Base-by-base conservation (phyloP, 2,888 invertebrate genomes). In the Lasioglossum lativentre region DNA sequence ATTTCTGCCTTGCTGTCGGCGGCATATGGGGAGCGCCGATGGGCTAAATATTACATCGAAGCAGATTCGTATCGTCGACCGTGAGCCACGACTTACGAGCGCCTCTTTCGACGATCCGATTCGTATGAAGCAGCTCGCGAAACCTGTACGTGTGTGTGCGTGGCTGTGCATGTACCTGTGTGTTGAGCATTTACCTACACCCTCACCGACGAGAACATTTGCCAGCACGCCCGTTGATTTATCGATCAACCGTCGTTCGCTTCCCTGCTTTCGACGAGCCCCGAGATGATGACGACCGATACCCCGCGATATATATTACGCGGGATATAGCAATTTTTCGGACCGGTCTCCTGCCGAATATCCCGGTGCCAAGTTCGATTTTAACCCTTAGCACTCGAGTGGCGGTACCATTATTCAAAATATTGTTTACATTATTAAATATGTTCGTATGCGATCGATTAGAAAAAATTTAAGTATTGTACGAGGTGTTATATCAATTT, bases 1-100 rank as follows among this genome's bases (percentile, higher is more conserved):
- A 85, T 91, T 88, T 92, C 88, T 88, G 87, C 85, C 73, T 76
- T 34, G 79, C 87, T 79, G 82, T 87, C 90, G 84, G 86, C 88
- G 75, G 90, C 92, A 91, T 90, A 92, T 90, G 92, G 92, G 91
- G 88, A 92, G 90, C 91, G 92, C 88, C 90, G 91, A 91, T 90
- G 89, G 90, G 90, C 92, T 92, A 91, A 92, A 92, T 88, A 91
- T 92, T 92, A 92, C 90, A 92, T 92, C 89, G 88, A 87, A 86
- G 88, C 89, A 91, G 91, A 93, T 93, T 90, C 90, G 88, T 92
- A 91, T 92, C 91, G 88, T 86, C 86, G 86, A 78, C 87, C 88
- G 87, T 87, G 88, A 91, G 88, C 88, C 89, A 91, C 86, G 88
- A 91, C 85, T 88, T 88, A 83, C 88, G 86, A 88, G 83, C 85